phyloP scores from a whole-genome alignment of 2,113 vertebrate species.

The Periophthalmus modestus region DNA sequence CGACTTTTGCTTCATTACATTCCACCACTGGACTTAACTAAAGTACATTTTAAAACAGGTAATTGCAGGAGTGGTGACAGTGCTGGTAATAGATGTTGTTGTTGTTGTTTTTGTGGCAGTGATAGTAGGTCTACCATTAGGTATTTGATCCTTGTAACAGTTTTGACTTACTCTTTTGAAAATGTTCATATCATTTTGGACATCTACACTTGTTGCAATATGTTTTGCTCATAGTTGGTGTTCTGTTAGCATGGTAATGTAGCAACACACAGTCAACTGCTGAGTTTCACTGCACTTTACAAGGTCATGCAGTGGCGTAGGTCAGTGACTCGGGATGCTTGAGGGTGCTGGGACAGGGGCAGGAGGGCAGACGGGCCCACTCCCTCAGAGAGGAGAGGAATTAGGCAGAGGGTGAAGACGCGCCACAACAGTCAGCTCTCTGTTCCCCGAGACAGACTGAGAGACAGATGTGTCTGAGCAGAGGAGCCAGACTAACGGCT shows the following conservation, averaged over 20 bases:
- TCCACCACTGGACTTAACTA: background rate
- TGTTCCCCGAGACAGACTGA: conserved; percentile 46
- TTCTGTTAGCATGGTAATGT: conserved; percentile 18
- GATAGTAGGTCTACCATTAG: background rate
- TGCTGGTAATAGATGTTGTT: background rate
- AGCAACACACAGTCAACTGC: conserved; percentile 28
- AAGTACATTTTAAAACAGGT: background rate
- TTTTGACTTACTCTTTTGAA: too few relatives aligned
- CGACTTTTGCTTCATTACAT: too few relatives aligned
- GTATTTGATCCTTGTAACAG: too few relatives aligned
- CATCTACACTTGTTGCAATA: background rate
- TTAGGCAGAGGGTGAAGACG: conserved; percentile 20
- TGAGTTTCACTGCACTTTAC: conserved; percentile 12
- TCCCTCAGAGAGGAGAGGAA: conserved; percentile 14
- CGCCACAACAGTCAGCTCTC: conserved; percentile 37
- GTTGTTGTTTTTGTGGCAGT: background rate
- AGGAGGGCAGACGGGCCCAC: conserved; percentile 16
- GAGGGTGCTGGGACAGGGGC: conserved; percentile 10
- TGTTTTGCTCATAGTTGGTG: background rate
- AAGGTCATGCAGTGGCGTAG: conserved; percentile 30
- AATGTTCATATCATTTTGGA: background rate
- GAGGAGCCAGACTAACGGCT: background rate
- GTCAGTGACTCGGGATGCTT: conserved; percentile 38
- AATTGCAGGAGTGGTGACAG: background rate
- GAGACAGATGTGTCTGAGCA: conserved; percentile 51